These are phyloP conservation scores for Lepidurus packardi DNA, from an alignment of 1,140 invertebrate species.

Conservation along the genomic window DNA sequence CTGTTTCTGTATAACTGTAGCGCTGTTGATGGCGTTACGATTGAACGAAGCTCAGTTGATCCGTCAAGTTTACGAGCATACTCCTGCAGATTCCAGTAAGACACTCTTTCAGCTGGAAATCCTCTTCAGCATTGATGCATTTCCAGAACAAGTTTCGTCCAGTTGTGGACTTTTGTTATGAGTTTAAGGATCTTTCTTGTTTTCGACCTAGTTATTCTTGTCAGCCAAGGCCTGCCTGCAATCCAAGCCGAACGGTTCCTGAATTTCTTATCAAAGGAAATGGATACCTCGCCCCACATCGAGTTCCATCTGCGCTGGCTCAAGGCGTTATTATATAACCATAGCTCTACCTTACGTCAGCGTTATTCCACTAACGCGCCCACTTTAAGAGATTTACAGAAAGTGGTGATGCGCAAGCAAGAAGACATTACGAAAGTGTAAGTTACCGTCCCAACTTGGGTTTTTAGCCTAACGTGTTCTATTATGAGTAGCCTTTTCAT, in stretches of 20 bases:
- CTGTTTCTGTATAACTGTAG: conserved; percentile 46
- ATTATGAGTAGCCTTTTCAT: not conserved
- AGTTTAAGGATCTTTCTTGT: not conserved
- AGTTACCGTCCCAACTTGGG: not conserved
- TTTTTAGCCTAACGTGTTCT: not conserved
- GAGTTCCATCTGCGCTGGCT: conserved; percentile 85
- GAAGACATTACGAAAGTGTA: conserved; percentile 71
- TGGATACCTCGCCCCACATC: conserved; percentile 72
- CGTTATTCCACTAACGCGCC: conserved; percentile 50
- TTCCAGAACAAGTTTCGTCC: too few species aligned
- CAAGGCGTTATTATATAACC: conserved; percentile 56
- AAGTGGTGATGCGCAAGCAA: conserved; percentile 70
- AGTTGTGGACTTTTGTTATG: too few species aligned
- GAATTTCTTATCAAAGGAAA: conserved; percentile 57
- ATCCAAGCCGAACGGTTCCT: conserved; percentile 71
- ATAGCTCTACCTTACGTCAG: conserved; percentile 54
- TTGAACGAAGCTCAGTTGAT: conserved; percentile 77
- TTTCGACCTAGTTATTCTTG: conserved; percentile 45
- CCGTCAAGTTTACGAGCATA: conserved; percentile 73
- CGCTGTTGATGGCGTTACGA: conserved; percentile 76
- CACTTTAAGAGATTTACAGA: conserved; percentile 66
- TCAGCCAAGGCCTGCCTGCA: conserved; percentile 59
- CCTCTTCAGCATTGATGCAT: too few species aligned
- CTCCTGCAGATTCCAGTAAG: conserved; percentile 54
- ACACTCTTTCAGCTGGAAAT: too few species aligned